Percentiles rank a stretch among this genome's conserved stretches.
Conservation (phyloP, 2,113 vertebrate species). For the Narcine bancroftii region DNA sequence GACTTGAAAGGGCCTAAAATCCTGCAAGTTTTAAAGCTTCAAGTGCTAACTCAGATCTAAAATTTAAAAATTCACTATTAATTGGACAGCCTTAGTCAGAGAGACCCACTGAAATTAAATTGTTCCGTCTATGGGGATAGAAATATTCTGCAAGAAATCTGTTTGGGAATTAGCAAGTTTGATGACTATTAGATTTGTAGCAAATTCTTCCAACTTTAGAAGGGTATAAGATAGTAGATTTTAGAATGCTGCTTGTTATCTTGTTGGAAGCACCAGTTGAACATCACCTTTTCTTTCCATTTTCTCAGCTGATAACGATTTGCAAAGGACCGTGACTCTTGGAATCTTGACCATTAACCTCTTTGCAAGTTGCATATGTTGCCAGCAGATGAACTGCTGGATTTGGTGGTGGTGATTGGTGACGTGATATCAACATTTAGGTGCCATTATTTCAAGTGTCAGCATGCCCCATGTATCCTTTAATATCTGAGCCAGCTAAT, state of each 20-base stretch:
- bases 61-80: neutral
- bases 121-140: neutral
- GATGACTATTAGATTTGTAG: neutral
- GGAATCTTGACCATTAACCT: constrained; percentile 7
- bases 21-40: neutral
- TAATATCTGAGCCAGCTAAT: neutral
- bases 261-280: constrained; percentile 6
- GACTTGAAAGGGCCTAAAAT: neutral
- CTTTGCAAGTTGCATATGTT: neutral
- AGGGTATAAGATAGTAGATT: too few species aligned
- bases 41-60: neutral
- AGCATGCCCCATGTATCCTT: neutral
- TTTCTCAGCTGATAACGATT: neutral
- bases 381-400: constrained; percentile 21
- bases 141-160: neutral
- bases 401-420: constrained; percentile 29
- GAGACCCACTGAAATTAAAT: neutral
- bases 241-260: neutral
- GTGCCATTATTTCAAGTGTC: constrained; percentile 17
- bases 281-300: neutral
- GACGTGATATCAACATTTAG: neutral
- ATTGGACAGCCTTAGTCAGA: neutral
- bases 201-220: neutral
- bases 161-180: neutral
- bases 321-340: neutral